Evolutionary conservation across 1,140 invertebrate species (phyloP), one percentile per base, ranked within the genome.

Genomic region (Cydia splendana): DNA sequence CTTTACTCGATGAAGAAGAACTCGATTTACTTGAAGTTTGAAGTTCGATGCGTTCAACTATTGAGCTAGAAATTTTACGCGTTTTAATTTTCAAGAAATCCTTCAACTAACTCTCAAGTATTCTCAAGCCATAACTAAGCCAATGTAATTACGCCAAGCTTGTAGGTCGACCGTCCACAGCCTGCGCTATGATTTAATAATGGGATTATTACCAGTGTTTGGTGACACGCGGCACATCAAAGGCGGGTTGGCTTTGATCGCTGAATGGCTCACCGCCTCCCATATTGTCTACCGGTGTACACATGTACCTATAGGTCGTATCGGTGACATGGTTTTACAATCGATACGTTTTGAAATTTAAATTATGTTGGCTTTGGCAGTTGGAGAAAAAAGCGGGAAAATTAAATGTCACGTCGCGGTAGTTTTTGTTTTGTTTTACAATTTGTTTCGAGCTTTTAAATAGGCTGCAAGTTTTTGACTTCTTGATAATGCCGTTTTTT

Each of bases 171-270:
- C 9, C n/a, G 18, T 20, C 18, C 53, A 62, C 53, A 62, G 53
- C 53, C n/a, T 62, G 53, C 18, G 53, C 53, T 18, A 20, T 62
- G 53, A 62, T 62, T 62, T 62, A 62, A 62, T 62, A 62, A 24
- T 9, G 53, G 53, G 53, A 20, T 62, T 62, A 62, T 62, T 62
- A 62, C 53, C 18, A 62, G 53, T 62, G 53, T 62, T 62, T 20
- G 53, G 53, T 62, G 53, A 62, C 53, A n/a, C 51, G 51, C 51
- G 18, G 53, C 53, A 20, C 18, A 62, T 62, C n/a, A 62, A 62
- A 62, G 53, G n/a, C 53, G 10, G 45, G 13, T 10, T n/a, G 13
- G 53, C 53, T 62, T 62, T 62, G 53, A 62, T 62, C 53, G 53
- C 53, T 62, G 57, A 62, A 62, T 24, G 57, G 57, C 57, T 62